Evolutionary conservation across 2,888 invertebrate species (phyloP).

Genomic region (Drosophila limbata): DNA sequence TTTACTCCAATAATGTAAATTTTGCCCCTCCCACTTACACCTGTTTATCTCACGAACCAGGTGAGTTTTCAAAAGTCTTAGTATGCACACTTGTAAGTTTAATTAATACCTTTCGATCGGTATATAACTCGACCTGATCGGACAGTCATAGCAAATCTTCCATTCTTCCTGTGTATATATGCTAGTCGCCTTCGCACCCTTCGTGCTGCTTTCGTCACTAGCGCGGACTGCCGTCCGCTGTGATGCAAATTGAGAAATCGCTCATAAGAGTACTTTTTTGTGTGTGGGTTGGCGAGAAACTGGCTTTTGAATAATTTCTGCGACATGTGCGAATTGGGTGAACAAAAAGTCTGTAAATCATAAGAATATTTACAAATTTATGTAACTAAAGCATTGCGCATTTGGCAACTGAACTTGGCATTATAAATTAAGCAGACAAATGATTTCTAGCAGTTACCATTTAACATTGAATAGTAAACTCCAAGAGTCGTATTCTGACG

Average conservation of each 20-base stretch:
- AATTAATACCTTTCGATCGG: no score
- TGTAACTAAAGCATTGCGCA: constrained; percentile 13
- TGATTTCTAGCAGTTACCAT: constrained; percentile 1
- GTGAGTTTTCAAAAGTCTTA: no score
- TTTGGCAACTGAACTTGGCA: neutral
- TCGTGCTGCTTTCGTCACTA: no score
- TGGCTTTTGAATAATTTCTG: constrained; percentile 68
- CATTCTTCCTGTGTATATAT: no score
- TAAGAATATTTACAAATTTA: constrained; percentile 25
- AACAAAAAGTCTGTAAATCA: constrained; percentile 37
- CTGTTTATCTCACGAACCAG: no score
- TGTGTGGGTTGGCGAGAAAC: constrained; percentile 49
- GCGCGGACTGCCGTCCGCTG: no score
- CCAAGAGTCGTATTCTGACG: constrained; percentile 5
- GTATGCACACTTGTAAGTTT: no score
- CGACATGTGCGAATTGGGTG: constrained; percentile 20
- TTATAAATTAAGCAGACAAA: constrained; percentile 1
- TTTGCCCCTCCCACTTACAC: no score
- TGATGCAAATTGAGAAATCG: constrained; percentile 79
- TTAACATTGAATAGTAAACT: constrained; percentile 11
- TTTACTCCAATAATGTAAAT: no score
- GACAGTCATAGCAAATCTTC: no score
- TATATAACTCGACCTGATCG: no score
- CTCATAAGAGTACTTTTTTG: constrained; percentile 60
- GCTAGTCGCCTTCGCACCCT: no score